These are phyloP conservation scores for Brachionichthys hirsutus DNA, from an alignment of 2,113 vertebrate genomes.

Conservation along the genomic window DNA sequence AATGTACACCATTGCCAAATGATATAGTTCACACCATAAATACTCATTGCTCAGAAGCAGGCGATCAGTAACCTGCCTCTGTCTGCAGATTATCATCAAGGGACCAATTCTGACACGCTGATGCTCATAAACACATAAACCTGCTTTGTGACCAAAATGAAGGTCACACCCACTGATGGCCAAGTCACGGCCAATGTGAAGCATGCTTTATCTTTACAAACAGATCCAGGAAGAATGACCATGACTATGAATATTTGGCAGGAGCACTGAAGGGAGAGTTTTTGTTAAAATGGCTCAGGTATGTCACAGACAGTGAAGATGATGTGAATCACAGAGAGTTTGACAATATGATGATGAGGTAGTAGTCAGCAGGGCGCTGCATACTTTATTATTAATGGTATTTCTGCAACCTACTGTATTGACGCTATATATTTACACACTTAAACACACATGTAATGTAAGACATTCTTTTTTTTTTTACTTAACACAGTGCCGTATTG, in stretches of 20 bases:
- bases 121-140: constrained; percentile 70
- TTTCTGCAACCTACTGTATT: constrained; percentile 69
- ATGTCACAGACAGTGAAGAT: constrained; percentile 50
- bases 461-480: constrained; percentile 57
- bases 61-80: constrained; percentile 68
- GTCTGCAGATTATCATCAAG: constrained; percentile 71
- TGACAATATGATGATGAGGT: constrained; percentile 74
- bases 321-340: constrained; percentile 57
- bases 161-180: constrained; percentile 53
- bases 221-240: constrained; percentile 56
- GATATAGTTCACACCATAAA: constrained; percentile 82
- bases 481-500: constrained; percentile 51
- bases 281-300: constrained; percentile 63
- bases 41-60: constrained; percentile 72
- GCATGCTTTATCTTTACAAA: constrained; percentile 74
- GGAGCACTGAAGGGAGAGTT: constrained; percentile 44
- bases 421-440: constrained; percentile 71
- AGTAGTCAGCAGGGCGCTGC: constrained; percentile 78
- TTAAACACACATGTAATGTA: constrained; percentile 55
- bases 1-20: constrained; percentile 82
- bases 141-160: constrained; percentile 61
- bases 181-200: constrained; percentile 63
- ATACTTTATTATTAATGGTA: constrained; percentile 71
- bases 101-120: constrained; percentile 77
- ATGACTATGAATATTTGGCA: constrained; percentile 71